A percentile compares a stretch with the other conserved stretches of the same genome.
phyloP scores from a whole-genome alignment of 2,888 invertebrate species.

The Crepidodera aurea region DNA sequence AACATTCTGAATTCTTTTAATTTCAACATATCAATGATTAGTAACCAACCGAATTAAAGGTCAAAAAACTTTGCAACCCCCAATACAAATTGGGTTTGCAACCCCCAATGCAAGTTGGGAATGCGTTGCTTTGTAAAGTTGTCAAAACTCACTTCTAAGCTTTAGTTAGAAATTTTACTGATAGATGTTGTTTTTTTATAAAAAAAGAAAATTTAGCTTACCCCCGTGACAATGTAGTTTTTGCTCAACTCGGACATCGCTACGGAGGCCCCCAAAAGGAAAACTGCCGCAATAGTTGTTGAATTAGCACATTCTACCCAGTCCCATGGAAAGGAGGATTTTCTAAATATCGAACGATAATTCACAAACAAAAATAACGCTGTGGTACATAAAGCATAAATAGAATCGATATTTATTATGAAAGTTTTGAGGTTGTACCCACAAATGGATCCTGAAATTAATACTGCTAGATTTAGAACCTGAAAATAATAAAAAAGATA shows the following conservation, averaged over 20 bases:
- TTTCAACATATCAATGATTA: too few relatives aligned
- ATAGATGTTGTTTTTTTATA: too few relatives aligned
- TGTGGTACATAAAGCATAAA: conserved; percentile 37
- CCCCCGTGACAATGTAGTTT: conserved; percentile 46
- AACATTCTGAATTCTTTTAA: too few relatives aligned
- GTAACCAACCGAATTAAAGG: too few relatives aligned
- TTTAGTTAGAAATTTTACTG: too few relatives aligned
- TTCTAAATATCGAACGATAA: conserved; percentile 32
- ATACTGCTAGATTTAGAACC: conserved; percentile 27
- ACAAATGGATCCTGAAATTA: conserved; percentile 23
- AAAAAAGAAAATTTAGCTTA: too few relatives aligned
- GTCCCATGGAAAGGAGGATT: conserved; percentile 40
- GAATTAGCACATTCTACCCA: conserved; percentile 43
- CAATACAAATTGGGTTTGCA: too few relatives aligned
- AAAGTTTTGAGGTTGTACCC: conserved; percentile 29
- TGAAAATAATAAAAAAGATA: conserved; percentile 19
- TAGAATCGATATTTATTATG: conserved; percentile 21
- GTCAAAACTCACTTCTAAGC: too few relatives aligned
- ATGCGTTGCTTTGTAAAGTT: too few relatives aligned
- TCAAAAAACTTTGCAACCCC: too few relatives aligned
- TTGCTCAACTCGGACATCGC: conserved; percentile 40
- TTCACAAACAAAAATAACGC: conserved; percentile 37
- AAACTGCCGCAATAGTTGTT: conserved; percentile 28
- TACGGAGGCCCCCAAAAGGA: conserved; percentile 33
- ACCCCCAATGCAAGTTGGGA: too few relatives aligned